Conservation (phyloP, 1,140 invertebrate species). For the Reticulitermes speratus region DNA sequence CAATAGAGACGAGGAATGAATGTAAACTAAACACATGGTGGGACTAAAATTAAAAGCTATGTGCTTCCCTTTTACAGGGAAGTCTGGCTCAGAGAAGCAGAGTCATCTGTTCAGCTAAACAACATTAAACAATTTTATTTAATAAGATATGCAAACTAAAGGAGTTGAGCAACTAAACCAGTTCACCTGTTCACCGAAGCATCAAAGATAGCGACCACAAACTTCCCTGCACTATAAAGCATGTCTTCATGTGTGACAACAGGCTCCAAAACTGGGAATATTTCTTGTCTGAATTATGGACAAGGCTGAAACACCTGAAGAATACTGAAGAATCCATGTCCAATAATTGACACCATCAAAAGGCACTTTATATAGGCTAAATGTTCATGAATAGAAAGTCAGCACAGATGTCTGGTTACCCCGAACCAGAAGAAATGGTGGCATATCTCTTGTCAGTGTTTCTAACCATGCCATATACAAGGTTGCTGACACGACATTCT, state of each 20-base stretch:
- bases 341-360: no score
- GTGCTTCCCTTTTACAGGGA: not conserved
- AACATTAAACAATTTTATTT: not conserved
- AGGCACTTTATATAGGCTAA: not conserved
- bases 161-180: not conserved
- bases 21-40: not conserved
- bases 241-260: not conserved
- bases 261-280: not conserved
- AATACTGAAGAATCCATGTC: conserved; percentile 1
- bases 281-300: not conserved
- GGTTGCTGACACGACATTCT: conserved; percentile 81
- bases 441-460: conserved; percentile 83
- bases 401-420: conserved; percentile 95
- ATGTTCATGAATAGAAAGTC: conserved; percentile 89
- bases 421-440: conserved; percentile 86
- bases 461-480: conserved; percentile 95
- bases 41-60: not conserved
- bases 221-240: not conserved
- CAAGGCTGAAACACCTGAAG: not conserved
- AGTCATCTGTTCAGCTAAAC: not conserved
- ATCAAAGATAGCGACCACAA: not conserved
- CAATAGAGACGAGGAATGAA: not conserved
- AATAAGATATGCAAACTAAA: not conserved
- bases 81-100: not conserved
- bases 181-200: not conserved